A percentile compares a stretch with the other conserved stretches of the same genome.
Conservation (phyloP, 2,113 vertebrate species). For the Heterochromis multidens region DNA sequence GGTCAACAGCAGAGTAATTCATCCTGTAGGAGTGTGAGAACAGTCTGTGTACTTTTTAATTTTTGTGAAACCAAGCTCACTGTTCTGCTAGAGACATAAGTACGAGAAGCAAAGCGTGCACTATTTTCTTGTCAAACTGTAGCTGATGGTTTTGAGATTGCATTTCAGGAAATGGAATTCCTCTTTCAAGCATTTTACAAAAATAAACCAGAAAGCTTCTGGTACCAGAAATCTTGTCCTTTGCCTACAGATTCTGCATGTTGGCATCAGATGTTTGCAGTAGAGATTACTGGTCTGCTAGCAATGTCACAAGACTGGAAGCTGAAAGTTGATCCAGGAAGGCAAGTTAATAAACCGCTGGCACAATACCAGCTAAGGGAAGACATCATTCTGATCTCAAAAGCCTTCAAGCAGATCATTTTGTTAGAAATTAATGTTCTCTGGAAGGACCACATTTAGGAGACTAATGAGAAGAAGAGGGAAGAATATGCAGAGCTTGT, state of each 20-base stretch:
- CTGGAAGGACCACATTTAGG: rapidly evolving
- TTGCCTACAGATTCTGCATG: background rate
- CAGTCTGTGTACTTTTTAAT: background rate
- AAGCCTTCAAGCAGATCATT: background rate
- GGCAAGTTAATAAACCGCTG: background rate
- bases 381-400: background rate
- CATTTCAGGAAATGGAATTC: background rate
- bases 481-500: background rate
- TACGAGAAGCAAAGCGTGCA: background rate
- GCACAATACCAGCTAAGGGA: background rate
- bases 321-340: background rate
- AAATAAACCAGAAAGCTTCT: background rate
- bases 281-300: background rate
- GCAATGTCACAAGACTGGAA: background rate
- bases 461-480: background rate
- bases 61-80: background rate
- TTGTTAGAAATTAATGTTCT: background rate
- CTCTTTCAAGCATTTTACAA: background rate
- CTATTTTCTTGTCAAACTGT: background rate
- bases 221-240: background rate
- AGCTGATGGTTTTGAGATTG: background rate
- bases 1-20: background rate
- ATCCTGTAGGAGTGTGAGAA: too few relatives aligned
- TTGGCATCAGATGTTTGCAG: background rate
- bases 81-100: background rate